A percentile compares a stretch with the other conserved stretches of the same genome.
These are phyloP conservation scores for Leiothrix lutea DNA, from an alignment of 2,113 vertebrate genomes.

Conservation along the genomic window DNA sequence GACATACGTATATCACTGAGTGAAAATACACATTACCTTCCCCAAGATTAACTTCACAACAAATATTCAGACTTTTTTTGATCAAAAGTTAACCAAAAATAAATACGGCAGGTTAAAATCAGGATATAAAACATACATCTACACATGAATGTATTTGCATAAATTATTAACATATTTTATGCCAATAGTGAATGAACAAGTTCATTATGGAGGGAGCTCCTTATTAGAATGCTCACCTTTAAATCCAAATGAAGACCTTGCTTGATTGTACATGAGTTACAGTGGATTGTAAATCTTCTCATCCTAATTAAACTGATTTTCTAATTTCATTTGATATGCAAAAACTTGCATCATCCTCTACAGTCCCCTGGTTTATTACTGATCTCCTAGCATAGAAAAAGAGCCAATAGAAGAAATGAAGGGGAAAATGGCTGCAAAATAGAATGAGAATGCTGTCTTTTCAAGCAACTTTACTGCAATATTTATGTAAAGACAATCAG, in stretches of 20 bases:
- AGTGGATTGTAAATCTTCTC: neutral
- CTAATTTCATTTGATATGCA: conserved; percentile 49
- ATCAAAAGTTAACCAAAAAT: neutral
- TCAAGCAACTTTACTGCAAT: neutral
- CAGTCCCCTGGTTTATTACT: neutral
- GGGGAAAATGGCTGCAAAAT: neutral
- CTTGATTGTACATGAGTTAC: neutral
- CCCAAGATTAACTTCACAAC: neutral
- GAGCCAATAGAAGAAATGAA: neutral
- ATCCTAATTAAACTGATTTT: conserved; percentile 39
- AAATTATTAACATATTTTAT: neutral
- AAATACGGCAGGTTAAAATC: neutral
- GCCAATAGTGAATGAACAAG: neutral
- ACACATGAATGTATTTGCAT: neutral
- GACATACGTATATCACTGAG: neutral
- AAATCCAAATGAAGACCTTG: conserved; percentile 19
- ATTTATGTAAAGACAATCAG: neutral
- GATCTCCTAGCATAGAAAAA: neutral
- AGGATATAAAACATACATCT: neutral
- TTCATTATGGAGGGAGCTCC: neutral
- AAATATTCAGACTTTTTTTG: neutral
- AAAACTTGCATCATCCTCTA: neutral
- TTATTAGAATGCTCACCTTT: conserved; percentile 25
- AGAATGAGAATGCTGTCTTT: neutral
- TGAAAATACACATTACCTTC: neutral